Evolutionary conservation across 2,797 vertebrate species (phyloP), one percentile per base, ranked within the genome.

Genomic region (Clarias platycephalus): DNA sequence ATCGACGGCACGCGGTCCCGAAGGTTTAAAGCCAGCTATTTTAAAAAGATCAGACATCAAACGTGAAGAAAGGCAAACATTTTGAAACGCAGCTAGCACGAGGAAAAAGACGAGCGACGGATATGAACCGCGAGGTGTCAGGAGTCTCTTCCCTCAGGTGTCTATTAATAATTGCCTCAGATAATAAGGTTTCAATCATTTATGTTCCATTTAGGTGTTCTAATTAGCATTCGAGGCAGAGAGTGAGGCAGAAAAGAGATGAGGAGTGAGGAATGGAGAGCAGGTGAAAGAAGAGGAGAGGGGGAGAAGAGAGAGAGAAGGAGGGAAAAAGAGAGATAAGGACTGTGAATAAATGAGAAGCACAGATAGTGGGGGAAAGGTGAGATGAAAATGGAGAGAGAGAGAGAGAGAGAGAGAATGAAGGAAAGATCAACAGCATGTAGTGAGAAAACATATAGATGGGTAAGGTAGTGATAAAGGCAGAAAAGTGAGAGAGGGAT

Each of bases 131-230:
- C 84, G 76, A 55, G 26, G 72, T 55, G 86, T 70, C 85, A 87
- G 84, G 81, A 83, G 74, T 68, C 86, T 87, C 78, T 79, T 86
- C 83, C 86, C 86, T 82, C 72, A 87, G 86, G 86, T 88, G 81
- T 86, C 87, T 83, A 83, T 89, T 89, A 88, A 88, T 90, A 91
- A 89, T 86, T 86, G 80, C 72, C 84, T 84, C 81, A 88, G 87
- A 90, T 90, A 91, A 90, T 89, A 90, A 87, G 84, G 84, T 85
- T 87, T 90, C 87, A 89, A 90, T 90, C 85, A 91, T 90, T 91
- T 84, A 90, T 90, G 86, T 88, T 87, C 86, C 83, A 84, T 84
- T 89, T 87, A 78, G 84, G 84, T 88, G 84, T 86, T 86, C 84
- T 90, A 89, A 90, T 90, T 90, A 90, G 84, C 81, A 71, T 83